These are phyloP conservation scores for Bombus fervidus DNA, from an alignment of 1,140 invertebrate species.

Conservation along the genomic window DNA sequence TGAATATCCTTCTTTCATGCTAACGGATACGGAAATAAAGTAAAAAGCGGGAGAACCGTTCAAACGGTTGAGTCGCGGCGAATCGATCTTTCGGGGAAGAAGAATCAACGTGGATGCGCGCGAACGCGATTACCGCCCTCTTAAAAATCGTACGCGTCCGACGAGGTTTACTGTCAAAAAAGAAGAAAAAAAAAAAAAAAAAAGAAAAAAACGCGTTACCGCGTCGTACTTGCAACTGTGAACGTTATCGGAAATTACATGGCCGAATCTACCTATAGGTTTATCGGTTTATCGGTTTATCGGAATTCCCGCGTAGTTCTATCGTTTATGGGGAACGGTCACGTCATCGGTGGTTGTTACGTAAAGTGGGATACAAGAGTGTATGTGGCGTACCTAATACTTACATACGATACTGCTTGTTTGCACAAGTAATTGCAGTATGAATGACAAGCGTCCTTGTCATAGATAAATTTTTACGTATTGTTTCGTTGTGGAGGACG, in stretches of 20 bases:
- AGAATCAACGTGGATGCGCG: constrained; percentile 23
- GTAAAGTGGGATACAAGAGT: background rate
- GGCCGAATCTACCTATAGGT: background rate
- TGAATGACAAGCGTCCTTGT: constrained; percentile 2
- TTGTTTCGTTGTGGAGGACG: background rate
- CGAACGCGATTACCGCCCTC: background rate
- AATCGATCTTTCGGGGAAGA: constrained; percentile 20
- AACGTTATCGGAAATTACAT: background rate
- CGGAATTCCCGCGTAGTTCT: background rate
- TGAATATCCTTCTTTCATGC: constrained; percentile 68
- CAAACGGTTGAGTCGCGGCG: constrained; percentile 4
- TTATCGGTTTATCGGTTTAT: background rate
- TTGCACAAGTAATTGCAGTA: background rate
- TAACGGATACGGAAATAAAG: constrained; percentile 65
- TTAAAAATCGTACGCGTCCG: background rate
- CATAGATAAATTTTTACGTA: constrained; percentile 1
- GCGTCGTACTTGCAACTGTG: background rate
- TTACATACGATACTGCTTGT: background rate
- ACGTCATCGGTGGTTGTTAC: background rate
- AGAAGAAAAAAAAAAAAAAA: no score
- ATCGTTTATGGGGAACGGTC: background rate
- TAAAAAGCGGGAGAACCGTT: constrained; percentile 46
- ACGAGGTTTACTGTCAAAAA: background rate
- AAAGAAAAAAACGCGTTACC: background rate
- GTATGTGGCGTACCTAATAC: background rate